Percentiles rank a stretch among this genome's conserved stretches.
Conservation (phyloP, 2,888 invertebrate genomes). For the Coremacera marginata region DNA sequence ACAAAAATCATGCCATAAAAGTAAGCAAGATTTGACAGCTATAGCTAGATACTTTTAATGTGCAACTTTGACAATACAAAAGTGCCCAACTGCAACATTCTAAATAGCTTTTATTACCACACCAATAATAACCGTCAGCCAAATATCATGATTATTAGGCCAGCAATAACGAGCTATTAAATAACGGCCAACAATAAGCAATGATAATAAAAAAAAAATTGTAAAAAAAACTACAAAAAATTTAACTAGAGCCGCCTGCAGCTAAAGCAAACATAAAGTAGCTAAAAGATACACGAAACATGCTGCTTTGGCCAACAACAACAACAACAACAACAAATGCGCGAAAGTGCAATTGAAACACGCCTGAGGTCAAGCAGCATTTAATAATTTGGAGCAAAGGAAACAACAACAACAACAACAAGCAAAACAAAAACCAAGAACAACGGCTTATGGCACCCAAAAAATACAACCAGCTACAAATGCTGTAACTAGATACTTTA, state of each 20-base stretch:
- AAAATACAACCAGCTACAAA: conserved; percentile 13
- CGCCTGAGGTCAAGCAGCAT: conserved; percentile 38
- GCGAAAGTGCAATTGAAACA: neutral
- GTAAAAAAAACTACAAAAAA: conserved; percentile 21
- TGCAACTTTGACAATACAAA: too few relatives aligned
- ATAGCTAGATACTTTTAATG: too few relatives aligned
- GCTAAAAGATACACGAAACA: conserved; percentile 22
- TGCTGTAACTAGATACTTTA: conserved; percentile 19
- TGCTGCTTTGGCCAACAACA: neutral
- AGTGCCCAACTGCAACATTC: too few relatives aligned
- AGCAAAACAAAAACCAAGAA: neutral
- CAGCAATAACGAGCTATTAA: neutral
- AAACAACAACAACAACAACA: conserved; percentile 3
- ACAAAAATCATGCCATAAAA: conserved; percentile 1
- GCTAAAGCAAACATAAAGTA: conserved; percentile 32
- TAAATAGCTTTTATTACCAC: too few relatives aligned
- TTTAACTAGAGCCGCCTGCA: neutral
- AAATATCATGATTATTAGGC: conserved; percentile 1
- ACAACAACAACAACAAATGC: neutral
- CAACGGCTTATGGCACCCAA: neutral
- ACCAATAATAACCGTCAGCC: neutral
- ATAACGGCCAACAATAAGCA: neutral
- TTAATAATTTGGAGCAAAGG: conserved; percentile 40
- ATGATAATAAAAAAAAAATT: neutral
- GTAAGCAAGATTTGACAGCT: conserved; percentile 3